Percentiles rank a stretch among this genome's conserved stretches.
phyloP scores from a whole-genome alignment of 2,113 vertebrate species.

The Dendrocopos noguchii region DNA sequence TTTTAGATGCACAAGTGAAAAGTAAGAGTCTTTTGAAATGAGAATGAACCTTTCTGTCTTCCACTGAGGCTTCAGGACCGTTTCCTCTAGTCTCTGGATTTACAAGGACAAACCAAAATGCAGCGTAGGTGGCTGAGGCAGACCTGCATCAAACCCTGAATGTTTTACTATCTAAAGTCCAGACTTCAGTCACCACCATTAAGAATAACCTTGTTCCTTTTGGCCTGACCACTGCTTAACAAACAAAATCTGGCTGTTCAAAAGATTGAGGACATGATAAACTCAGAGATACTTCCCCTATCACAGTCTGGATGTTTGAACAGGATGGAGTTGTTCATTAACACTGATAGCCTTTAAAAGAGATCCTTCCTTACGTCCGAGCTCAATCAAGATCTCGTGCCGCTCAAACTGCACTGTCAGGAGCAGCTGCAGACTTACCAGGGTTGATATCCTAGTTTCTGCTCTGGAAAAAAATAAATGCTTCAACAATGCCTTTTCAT shows the following conservation, averaged over 20 bases:
- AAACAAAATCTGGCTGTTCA: slow-evolving; percentile 27
- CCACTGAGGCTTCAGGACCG: not conserved
- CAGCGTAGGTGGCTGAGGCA: not conserved
- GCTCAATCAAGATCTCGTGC: not conserved
- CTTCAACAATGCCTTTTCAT: not conserved
- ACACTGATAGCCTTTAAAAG: not conserved
- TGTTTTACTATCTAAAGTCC: not conserved
- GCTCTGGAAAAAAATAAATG: not conserved
- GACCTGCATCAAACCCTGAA: not conserved
- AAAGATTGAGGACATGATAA: slow-evolving; percentile 31
- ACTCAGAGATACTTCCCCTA: not conserved
- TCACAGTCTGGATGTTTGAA: slow-evolving; percentile 12
- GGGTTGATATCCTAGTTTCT: not conserved
- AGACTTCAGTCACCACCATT: not conserved
- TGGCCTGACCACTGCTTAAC: slow-evolving; percentile 4
- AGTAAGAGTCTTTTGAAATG: not conserved
- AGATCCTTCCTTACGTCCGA: not conserved
- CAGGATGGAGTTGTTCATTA: slow-evolving; percentile 19
- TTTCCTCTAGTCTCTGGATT: not conserved
- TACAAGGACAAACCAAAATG: not conserved
- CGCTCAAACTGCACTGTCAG: not conserved
- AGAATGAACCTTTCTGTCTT: not conserved
- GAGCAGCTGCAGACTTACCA: not conserved
- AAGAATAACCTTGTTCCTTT: not conserved
- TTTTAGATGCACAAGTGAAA: not conserved